Percentiles rank a stretch among this genome's conserved stretches.
phyloP scores from a whole-genome alignment of 2,888 invertebrate genomes.

The Eupithecia vulgata region DNA sequence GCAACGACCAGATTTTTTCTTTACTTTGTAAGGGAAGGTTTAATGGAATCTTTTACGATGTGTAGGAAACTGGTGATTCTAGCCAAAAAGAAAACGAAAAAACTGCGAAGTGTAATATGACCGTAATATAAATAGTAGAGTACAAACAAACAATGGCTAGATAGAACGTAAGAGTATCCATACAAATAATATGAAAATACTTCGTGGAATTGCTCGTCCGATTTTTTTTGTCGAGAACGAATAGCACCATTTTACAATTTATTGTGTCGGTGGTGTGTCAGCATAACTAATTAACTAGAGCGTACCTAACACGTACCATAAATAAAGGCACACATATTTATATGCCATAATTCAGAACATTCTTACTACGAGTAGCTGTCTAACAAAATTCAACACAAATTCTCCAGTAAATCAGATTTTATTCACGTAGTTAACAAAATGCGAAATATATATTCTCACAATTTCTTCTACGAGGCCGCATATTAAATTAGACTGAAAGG shows the following conservation, averaged over 20 bases:
- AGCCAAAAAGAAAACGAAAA: conserved; percentile 36
- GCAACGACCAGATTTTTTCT: conserved; percentile 65
- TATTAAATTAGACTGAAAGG: conserved; percentile 78
- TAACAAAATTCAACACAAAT: conserved; percentile 58
- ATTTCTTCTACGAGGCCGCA: conserved; percentile 72
- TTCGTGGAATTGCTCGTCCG: background rate
- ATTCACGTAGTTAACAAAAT: conserved; percentile 67
- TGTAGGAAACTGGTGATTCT: conserved; percentile 47
- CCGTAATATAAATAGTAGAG: conserved; percentile 31
- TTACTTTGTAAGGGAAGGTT: conserved; percentile 60
- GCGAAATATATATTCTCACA: conserved; percentile 70
- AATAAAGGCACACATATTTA: background rate
- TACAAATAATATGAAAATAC: background rate
- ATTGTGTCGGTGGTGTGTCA: background rate
- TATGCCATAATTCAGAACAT: conserved; percentile 21
- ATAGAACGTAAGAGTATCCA: background rate
- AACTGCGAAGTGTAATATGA: conserved; percentile 38
- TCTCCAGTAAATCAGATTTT: conserved; percentile 62
- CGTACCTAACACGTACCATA: background rate
- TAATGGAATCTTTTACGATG: conserved; percentile 62
- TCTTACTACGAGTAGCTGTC: conserved; percentile 41
- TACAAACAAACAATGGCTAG: conserved; percentile 37
- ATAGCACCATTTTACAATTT: background rate
- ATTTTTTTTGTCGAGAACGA: background rate
- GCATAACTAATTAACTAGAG: background rate